A percentile compares a stretch with the other conserved stretches of the same genome.
These are phyloP conservation scores for Mormoops blainvillei DNA, from an alignment of 2,113 vertebrate species.

Conservation along the genomic window DNA sequence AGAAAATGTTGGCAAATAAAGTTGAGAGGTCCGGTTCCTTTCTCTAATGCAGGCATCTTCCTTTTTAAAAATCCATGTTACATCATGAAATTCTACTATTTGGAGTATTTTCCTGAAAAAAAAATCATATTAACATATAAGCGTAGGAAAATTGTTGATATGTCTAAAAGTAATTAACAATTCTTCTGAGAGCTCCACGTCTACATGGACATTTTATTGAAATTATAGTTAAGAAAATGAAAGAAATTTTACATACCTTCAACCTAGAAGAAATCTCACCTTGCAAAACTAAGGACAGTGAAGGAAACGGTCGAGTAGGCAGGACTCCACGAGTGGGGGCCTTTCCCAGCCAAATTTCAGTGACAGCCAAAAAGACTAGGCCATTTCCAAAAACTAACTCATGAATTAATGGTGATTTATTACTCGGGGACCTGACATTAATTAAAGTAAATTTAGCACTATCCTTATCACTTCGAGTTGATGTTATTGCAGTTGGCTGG, in stretches of 20 bases:
- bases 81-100: background rate
- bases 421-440: constrained; percentile 70
- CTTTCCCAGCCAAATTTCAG: constrained; percentile 56
- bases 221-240: background rate
- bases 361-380: constrained; percentile 67
- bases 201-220: background rate
- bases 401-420: constrained; percentile 79
- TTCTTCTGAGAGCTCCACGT: background rate
- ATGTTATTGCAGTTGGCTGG: constrained; percentile 67
- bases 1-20: background rate
- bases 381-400: constrained; percentile 72
- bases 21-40: background rate
- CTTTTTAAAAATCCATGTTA: background rate
- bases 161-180: background rate
- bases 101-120: background rate
- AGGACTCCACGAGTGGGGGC: constrained; percentile 42
- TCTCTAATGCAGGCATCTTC: background rate
- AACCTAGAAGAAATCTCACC: constrained; percentile 43
- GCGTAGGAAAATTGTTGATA: background rate
- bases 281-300: constrained; percentile 53
- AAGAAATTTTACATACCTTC: background rate
- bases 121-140: background rate
- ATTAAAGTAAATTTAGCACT: constrained; percentile 77
- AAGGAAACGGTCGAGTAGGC: constrained; percentile 31
- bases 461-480: constrained; percentile 76